Evolutionary conservation across 2,797 vertebrate genomes (phyloP), one percentile per base, ranked within the genome.

Genomic region (Peromyscus aztecus): DNA sequence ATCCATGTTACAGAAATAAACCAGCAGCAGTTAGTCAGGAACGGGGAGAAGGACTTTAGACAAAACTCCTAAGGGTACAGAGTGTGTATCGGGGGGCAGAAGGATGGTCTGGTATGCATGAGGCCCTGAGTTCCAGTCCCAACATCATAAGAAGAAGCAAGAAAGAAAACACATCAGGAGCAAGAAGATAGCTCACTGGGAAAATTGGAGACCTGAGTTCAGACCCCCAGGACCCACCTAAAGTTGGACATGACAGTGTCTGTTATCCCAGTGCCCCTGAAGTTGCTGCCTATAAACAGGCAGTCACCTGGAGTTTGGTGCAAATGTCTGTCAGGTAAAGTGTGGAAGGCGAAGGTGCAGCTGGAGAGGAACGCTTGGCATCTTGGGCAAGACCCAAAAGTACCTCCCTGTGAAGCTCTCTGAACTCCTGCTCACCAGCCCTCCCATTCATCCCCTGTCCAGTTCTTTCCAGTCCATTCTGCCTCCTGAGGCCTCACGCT

Each of bases 401-500:
- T n/a, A 37, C 10, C 40, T 24, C 14, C 31, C 31, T 19, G 12
- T 10, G 40, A 29, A 34, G n/a, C 24, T 59, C 73, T 63, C 43
- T 49, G 43, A 52, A 63, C 27, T 75, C 89, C 40, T 19, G 16
- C 81, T 52, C 6, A 24, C 31, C 40, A 59, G 23, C 78, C 69
- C 90, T 4, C 73, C 63, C 84, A 3, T 69, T 19, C 17, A 34
- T 81, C 76, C 37, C 59, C 12, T 1, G 8, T 10, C 23, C 2
- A 8, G 3, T 9, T 24, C 10, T 73, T 77, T 82, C 78, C 13
- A 27, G 10, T 69, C 63, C 63, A 31, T 17, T 84, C 40, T 40
- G 92, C 81, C 76, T 82, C 89, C 81, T 75, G 76, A 92, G 94
- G 16, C n/a, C 12, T 55, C 14, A 16, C 6, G 84, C 90, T 71